These are phyloP conservation scores for Acanthiza pusilla DNA, from an alignment of 2,797 vertebrate species.

Conservation along the genomic window DNA sequence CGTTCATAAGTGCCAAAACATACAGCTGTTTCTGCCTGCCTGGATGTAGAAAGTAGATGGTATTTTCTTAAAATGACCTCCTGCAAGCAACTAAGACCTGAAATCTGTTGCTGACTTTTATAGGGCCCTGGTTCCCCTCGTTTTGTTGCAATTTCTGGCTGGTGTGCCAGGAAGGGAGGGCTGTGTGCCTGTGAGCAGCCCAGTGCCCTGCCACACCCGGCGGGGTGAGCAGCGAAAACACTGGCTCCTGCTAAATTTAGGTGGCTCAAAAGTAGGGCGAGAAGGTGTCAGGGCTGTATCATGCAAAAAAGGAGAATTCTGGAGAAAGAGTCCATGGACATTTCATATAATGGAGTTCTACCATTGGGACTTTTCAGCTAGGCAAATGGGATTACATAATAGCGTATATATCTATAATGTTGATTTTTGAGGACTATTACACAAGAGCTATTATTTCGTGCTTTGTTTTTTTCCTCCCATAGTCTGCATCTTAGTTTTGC, in stretches of 20 bases:
- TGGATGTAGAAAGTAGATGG: not conserved
- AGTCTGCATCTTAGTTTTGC: not conserved
- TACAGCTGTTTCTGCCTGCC: not conserved
- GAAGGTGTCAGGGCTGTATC: not conserved
- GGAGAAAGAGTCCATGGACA: not conserved
- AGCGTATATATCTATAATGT: not conserved
- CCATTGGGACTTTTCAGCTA: not conserved
- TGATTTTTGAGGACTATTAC: not conserved
- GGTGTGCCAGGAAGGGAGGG: not conserved
- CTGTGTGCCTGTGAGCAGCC: not conserved
- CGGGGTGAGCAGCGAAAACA: not conserved
- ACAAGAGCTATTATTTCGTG: not conserved
- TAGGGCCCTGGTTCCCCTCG: not conserved
- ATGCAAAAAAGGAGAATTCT: not conserved
- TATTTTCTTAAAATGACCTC: not conserved
- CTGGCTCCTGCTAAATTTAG: not conserved
- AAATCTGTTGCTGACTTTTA: not conserved
- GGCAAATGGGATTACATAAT: not conserved
- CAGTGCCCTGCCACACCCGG: not conserved
- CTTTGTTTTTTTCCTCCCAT: not conserved
- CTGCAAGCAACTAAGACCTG: not conserved
- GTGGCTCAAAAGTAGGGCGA: not conserved
- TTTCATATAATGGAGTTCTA: not conserved
- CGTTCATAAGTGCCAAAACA: not conserved
- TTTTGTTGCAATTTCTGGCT: not conserved